Conservation (phyloP, 92 coral and sea anemone species). For the Porites rus region DNA sequence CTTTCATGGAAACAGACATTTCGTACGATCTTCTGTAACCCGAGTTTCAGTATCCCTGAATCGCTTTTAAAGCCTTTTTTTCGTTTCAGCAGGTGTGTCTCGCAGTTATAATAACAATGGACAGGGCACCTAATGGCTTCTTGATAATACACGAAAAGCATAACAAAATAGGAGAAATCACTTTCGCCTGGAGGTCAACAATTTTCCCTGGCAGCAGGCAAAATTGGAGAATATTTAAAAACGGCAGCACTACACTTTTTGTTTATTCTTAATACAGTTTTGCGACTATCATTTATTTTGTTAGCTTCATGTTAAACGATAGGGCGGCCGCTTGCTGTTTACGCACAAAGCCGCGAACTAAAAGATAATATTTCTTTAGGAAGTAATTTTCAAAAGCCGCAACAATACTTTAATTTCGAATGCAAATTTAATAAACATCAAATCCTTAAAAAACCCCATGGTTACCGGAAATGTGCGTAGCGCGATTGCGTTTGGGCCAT, state of each 20-base stretch:
- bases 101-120: conserved; percentile 38
- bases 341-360: conserved; percentile 19
- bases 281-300: neutral
- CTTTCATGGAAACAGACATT: too few relatives aligned
- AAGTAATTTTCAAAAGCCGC: conserved; percentile 51
- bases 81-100: conserved; percentile 29
- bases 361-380: conserved; percentile 20
- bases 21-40: too few relatives aligned
- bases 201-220: neutral
- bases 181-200: neutral
- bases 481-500: conserved; percentile 10
- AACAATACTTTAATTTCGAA: conserved; percentile 29
- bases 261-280: neutral
- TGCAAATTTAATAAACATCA: conserved; percentile 37
- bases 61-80: neutral
- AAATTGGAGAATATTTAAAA: neutral
- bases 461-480: conserved; percentile 27
- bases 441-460: conserved; percentile 20
- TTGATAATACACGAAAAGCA: conserved; percentile 28
- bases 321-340: conserved; percentile 32
- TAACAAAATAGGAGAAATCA: neutral
- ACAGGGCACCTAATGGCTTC: conserved; percentile 19
- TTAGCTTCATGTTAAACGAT: conserved; percentile 1
- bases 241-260: neutral
- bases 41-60: neutral